Percentiles rank a stretch among this genome's conserved stretches.
Evolutionary conservation across 2,888 invertebrate genomes (phyloP).

Genomic region (Ormyrus thymus): DNA sequence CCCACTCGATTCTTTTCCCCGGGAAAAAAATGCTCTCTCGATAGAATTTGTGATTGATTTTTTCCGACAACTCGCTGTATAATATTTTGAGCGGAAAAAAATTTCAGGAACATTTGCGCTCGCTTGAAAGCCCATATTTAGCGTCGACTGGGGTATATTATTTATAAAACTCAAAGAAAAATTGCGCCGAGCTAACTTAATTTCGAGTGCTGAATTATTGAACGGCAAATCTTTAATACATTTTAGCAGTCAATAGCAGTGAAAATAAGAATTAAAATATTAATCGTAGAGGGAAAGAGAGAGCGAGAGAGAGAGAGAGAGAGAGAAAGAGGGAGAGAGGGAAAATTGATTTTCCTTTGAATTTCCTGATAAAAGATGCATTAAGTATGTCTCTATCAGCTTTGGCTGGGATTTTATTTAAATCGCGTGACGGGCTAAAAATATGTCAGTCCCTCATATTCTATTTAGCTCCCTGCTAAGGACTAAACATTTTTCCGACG

Average conservation of each 20-base stretch:
- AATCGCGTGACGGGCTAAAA: no score
- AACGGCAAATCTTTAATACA: slow-evolving; percentile 4
- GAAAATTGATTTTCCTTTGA: no score
- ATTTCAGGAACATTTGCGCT: not conserved
- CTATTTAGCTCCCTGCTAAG: no score
- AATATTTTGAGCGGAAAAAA: slow-evolving; percentile 18
- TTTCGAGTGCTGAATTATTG: slow-evolving; percentile 15
- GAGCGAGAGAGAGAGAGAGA: no score
- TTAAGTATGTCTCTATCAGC: no score
- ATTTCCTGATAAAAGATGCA: no score
- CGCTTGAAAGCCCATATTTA: not conserved
- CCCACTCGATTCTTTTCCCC: slow-evolving; percentile 8
- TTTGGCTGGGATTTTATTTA: no score
- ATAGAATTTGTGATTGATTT: slow-evolving; percentile 47
- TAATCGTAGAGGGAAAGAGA: no score
- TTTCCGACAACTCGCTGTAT: not conserved
- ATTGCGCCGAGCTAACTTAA: slow-evolving; percentile 7
- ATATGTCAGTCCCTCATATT: no score
- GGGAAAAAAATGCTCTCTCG: slow-evolving; percentile 34
- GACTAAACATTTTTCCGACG: no score
- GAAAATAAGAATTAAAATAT: not conserved
- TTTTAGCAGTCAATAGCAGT: slow-evolving; percentile 21
- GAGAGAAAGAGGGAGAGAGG: no score
- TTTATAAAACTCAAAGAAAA: slow-evolving; percentile 25
- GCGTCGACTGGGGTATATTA: no score